phyloP scores from a whole-genome alignment of 2,113 vertebrate genomes.

The Chamaetylas fuelleborni region DNA sequence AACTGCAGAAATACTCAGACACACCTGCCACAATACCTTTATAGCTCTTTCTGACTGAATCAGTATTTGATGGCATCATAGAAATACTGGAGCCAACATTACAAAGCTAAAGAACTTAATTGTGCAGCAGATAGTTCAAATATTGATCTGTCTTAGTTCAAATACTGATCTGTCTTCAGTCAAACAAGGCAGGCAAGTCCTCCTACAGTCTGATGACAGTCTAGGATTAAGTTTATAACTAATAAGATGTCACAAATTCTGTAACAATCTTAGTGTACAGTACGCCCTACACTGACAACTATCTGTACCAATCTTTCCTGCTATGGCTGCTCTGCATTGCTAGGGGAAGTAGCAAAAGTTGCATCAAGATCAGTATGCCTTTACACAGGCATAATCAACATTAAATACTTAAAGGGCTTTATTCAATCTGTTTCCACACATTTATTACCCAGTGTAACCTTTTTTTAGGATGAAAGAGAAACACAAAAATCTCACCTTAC shows the following conservation, averaged over 20 bases:
- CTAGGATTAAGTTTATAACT: not conserved
- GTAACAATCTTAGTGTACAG: not conserved
- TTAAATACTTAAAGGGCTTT: not conserved
- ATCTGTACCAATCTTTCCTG: not conserved
- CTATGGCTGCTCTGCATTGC: not conserved
- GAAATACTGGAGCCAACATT: not conserved
- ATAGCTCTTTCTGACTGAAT: not conserved
- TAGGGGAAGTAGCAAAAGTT: not conserved
- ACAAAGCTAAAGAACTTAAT: not conserved
- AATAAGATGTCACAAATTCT: not conserved
- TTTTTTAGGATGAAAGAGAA: not conserved
- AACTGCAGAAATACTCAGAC: not conserved
- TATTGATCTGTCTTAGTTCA: not conserved
- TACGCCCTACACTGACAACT: not conserved
- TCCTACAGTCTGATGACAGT: not conserved
- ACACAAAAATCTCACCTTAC: conserved; percentile 67
- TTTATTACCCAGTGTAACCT: not conserved
- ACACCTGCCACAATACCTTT: not conserved
- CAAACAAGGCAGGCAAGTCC: not conserved
- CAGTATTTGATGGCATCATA: not conserved
- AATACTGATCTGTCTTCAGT: not conserved
- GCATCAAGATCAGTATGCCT: not conserved
- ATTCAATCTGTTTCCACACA: not conserved
- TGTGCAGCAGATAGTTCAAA: not conserved
- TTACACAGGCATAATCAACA: not conserved